Base-by-base conservation (phyloP, 1,140 invertebrate species). In the Oryctes rhinoceros region DNA sequence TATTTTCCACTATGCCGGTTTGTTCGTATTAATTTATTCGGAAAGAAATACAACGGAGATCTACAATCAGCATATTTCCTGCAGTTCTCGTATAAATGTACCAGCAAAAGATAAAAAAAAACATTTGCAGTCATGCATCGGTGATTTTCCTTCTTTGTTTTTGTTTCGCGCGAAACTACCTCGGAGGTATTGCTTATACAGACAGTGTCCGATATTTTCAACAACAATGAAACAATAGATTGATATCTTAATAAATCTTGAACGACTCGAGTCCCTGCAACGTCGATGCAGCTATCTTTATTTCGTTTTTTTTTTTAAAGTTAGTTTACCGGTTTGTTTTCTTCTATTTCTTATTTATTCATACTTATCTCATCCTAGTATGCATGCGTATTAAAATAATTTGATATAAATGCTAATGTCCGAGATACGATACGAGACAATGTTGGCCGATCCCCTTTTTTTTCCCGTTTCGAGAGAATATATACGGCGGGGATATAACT, bases 341-440 rank as follows among this genome's bases (percentile, higher is more conserved):
- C 24, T 44, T 44, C 5, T 44, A 10, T 44, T 44, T 44, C 39
- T 5, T 44, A 53, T 53, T 53, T 53, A 53, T 53, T 53, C 49
- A 53, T 53, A 53, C n/a, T 0, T 44, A 44, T 44, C 39, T 44
- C 13, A n/a, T 53, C 49, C 4, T 53, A 4, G 9, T 53, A 13
- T 15, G 49, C 4, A 0, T 1, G n/a, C n/a, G n/a, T n/a, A 53
- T 53, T 53, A 53, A 15, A 53, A 53, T 53, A 53, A 53, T 53
- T 53, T 53, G 49, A 53, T 53, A 53, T 53, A 53, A 53, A 53
- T 53, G 49, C 49, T 53, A 53, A 53, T 53, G 49, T 53, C n/a
- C 13, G 49, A 53, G 49, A 13, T n/a, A n/a, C 11, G 49, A 53
- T 53, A n/a, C 49, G 49, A 53, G n/a, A 53, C 49, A 53, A 2